These are phyloP conservation scores for Heliconius melpomene DNA, from an alignment of 1,140 invertebrate genomes.

Conservation along the genomic window DNA sequence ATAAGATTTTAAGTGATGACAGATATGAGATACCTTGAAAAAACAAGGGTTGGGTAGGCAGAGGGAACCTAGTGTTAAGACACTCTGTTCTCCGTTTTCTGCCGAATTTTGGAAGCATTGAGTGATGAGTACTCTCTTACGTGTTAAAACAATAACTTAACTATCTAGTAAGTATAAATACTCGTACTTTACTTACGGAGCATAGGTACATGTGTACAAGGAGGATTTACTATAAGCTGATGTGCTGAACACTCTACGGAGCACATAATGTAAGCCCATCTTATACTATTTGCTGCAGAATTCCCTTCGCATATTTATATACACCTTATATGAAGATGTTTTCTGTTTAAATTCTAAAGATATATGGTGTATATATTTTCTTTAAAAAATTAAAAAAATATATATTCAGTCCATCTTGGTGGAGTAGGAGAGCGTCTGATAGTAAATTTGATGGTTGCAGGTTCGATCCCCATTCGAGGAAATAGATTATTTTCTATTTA, in stretches of 20 bases:
- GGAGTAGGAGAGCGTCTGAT: too few species aligned
- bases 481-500: too few species aligned
- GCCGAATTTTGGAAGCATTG: too few species aligned
- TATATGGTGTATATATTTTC: not conserved
- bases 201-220: not conserved
- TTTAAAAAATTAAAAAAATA: too few species aligned
- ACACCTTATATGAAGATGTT: not conserved
- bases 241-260: not conserved
- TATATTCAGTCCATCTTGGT: too few species aligned
- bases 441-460: too few species aligned
- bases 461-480: too few species aligned
- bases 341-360: not conserved
- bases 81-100: too few species aligned
- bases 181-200: not conserved
- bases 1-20: too few species aligned
- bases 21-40: not conserved
- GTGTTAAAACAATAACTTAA: not conserved
- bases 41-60: not conserved
- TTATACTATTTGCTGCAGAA: not conserved
- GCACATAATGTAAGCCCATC: slow-evolving; percentile 5
- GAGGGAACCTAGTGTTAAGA: too few species aligned
- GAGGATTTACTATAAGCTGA: not conserved
- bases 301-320: not conserved
- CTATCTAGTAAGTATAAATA: not conserved
- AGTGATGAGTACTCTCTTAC: not conserved